Base-by-base conservation (phyloP, 2,888 invertebrate genomes). In the Zele albiditarsus region DNA sequence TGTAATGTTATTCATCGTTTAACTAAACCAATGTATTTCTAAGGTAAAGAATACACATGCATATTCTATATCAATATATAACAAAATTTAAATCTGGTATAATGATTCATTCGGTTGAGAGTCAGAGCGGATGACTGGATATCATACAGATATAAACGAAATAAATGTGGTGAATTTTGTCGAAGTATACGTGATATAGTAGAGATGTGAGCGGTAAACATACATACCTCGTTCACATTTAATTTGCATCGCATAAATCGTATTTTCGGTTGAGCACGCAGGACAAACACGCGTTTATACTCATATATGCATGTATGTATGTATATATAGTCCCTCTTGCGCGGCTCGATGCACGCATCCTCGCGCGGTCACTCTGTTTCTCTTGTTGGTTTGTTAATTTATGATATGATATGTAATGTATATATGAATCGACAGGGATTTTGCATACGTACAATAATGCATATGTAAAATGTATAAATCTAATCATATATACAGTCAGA, bases 171-270 rank as follows among this genome's bases (percentile, higher is more conserved):
- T 53, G 8, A 23, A 53, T 53, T 20, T 53, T 20, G 6, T 53
- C 10, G 53, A 20, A 20, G 46, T 5, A 20, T 46, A 46, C 16
- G n/a, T n/a, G 20, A 20, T 46, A n/a, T 53, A 53, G n/a, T 53
- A 53, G 53, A 53, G 20, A 53, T 20, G 53, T 20, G 53, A 53
- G 53, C 20, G 20, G 38, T 38, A 38, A n/a, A 20, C 16, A 46
- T n/a, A 46, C 20, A 53, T 53, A 53, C 8, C n/a, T 73, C 70
- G 68, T 65, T 79, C 76, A 84, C 84, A 82, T 86, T 87, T 85
- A 86, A 88, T 87, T 88, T 88, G 87, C 88, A 88, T 87, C 84
- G 84, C 85, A 87, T 87, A 88, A 85, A 87, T 84, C 80, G 85
- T 84, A 84, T 86, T 88, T 87, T 84, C 87, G 86, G 85, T 84